Conservation (phyloP, 2,888 invertebrate species). For the Venustoraphidia nigricollis region DNA sequence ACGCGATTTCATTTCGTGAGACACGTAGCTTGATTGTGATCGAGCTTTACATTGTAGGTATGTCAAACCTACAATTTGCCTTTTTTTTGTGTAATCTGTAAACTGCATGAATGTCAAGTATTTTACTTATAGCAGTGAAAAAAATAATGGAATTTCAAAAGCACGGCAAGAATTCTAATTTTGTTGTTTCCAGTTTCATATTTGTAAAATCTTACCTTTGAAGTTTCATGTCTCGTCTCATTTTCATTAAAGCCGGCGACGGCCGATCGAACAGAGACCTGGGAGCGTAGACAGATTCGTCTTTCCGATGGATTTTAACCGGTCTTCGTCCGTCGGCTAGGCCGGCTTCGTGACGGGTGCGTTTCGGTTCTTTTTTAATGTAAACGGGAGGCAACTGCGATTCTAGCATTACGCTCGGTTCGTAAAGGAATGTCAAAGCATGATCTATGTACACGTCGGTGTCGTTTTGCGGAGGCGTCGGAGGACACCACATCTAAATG, state of each 20-base stretch:
- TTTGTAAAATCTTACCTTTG: conserved; percentile 38
- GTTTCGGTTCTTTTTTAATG: conserved; percentile 59
- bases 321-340: conserved; percentile 37
- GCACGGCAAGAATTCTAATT: no score
- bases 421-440: conserved; percentile 73
- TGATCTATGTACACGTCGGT: conserved; percentile 84
- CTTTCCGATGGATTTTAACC: conserved; percentile 46
- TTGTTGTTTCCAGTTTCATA: no score
- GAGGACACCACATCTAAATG: conserved; percentile 86
- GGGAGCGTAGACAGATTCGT: conserved; percentile 61
- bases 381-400: conserved; percentile 65
- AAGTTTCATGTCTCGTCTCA: conserved; percentile 60
- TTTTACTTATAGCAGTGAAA: no score
- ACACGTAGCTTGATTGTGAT: no score
- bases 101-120: no score
- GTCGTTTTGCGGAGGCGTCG: conserved; percentile 89
- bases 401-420: conserved; percentile 58
- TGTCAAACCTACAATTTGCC: no score
- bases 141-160: no score
- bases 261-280: conserved; percentile 71
- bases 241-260: conserved; percentile 54
- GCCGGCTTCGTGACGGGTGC: conserved; percentile 50
- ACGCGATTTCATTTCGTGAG: no score
- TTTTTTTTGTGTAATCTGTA: no score
- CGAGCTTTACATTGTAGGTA: no score